Evolutionary conservation across 2,797 vertebrate genomes (phyloP), one percentile per base, ranked within the genome.

Genomic region (Philypnodon macrostomus): DNA sequence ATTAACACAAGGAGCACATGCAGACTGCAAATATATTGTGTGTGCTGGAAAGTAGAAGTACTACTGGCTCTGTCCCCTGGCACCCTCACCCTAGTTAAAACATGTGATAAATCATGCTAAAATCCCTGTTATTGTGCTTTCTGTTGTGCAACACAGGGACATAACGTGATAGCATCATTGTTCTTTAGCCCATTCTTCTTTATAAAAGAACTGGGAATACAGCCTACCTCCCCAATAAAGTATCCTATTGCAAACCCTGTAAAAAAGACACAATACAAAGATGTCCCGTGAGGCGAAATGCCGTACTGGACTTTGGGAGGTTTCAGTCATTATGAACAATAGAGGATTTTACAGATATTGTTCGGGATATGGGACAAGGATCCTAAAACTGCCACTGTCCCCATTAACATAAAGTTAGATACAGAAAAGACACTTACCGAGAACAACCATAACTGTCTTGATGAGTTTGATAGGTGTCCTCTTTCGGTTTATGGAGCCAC

Each of bases 381-480:
- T n/a, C n/a, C n/a, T n/a, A n/a, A n/a, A n/a, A n/a, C 6, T 23
- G 21, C 12, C 10, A 29, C 9, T 29, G 16, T 7, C n/a, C 37
- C n/a, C 23, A 4, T 39, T 13, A 4, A n/a, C n/a, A n/a, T n/a
- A 9, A 40, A 9, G 23, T 26, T 47, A 39, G 5, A 21, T 7
- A n/a, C n/a, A n/a, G 31, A 30, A 27, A 0, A 23, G 14, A 15
- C 24, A 78, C 95, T 89, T 92, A 98, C 97, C 97, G 53, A 99
- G 85, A 24, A 99, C 94, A 15, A 93, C 90, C 95, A 97, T 96
- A 63, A 99, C 95, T 0, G 97, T 99, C 87, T 96, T 99, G 88
- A 99, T 96, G 18, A 99, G 93, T 79, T 94, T 97, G 83, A 98
- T 90, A 1, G 95, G 95, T 0, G 94, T 94, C 83, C 80, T 92